phyloP scores from a whole-genome alignment of 2,797 vertebrate species.

The Meda fulgida region DNA sequence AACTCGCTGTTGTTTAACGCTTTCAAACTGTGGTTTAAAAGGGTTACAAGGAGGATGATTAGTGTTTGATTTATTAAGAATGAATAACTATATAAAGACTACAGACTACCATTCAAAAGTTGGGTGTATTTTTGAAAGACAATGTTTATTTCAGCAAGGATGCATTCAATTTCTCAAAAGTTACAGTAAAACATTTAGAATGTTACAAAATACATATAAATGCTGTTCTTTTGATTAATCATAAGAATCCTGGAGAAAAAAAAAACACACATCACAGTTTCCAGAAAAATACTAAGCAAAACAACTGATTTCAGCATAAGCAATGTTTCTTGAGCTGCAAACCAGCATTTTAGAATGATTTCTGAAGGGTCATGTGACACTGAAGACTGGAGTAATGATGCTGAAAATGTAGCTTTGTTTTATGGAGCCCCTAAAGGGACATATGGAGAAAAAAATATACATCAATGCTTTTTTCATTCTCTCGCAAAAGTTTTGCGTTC shows the following conservation, averaged over 20 bases:
- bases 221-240: not conserved
- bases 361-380: not conserved
- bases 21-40: slow-evolving; percentile 26
- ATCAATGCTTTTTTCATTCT: too few species aligned
- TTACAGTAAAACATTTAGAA: not conserved
- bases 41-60: slow-evolving; percentile 38
- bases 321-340: not conserved
- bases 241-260: not conserved
- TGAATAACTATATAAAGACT: slow-evolving; percentile 48
- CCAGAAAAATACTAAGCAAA: not conserved
- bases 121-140: not conserved
- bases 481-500: too few species aligned
- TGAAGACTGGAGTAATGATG: not conserved
- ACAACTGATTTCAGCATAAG: not conserved
- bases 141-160: not conserved
- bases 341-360: not conserved
- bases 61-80: slow-evolving; percentile 75
- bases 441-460: not conserved
- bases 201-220: not conserved
- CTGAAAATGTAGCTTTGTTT: not conserved
- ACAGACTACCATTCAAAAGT: not conserved
- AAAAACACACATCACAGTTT: not conserved
- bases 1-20: not conserved
- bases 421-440: not conserved
- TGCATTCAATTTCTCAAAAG: not conserved